These are phyloP conservation scores for Pantherophis guttatus DNA, from an alignment of 2,113 vertebrate species.

Conservation along the genomic window DNA sequence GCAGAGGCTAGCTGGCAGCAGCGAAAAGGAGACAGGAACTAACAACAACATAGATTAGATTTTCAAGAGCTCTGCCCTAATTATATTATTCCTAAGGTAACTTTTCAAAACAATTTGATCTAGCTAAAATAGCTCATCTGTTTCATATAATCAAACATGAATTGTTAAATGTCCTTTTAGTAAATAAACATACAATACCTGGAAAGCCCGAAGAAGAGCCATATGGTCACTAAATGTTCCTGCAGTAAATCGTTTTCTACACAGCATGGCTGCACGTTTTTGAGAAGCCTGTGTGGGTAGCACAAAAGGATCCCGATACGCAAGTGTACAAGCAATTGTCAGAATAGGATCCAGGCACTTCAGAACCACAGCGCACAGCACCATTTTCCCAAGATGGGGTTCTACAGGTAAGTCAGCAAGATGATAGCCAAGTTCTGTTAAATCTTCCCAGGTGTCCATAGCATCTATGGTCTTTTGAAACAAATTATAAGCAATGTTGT, in stretches of 20 bases:
- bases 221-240: conserved; percentile 94
- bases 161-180: neutral
- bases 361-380: conserved; percentile 85
- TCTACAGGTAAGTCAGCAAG: conserved; percentile 90
- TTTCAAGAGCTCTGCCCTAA: neutral
- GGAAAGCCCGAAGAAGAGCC: conserved; percentile 92
- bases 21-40: neutral
- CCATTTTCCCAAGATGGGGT: conserved; percentile 97
- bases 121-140: neutral
- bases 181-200: conserved; percentile 72
- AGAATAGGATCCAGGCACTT: conserved; percentile 96
- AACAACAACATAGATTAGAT: neutral
- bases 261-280: conserved; percentile 83
- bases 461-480: conserved; percentile 84
- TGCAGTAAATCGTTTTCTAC: conserved; percentile 82
- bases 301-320: conserved; percentile 89
- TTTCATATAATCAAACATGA: neutral
- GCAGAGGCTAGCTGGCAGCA: neutral
- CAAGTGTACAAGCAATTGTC: conserved; percentile 90
- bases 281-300: conserved; percentile 84
- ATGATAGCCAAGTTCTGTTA: conserved; percentile 92
- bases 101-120: neutral
- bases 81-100: neutral
- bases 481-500: neutral
- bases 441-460: conserved; percentile 89